Evolutionary conservation across 2,888 invertebrate species (phyloP), one percentile per base, ranked within the genome.

Genomic region (Cryptocheilus praepositus): DNA sequence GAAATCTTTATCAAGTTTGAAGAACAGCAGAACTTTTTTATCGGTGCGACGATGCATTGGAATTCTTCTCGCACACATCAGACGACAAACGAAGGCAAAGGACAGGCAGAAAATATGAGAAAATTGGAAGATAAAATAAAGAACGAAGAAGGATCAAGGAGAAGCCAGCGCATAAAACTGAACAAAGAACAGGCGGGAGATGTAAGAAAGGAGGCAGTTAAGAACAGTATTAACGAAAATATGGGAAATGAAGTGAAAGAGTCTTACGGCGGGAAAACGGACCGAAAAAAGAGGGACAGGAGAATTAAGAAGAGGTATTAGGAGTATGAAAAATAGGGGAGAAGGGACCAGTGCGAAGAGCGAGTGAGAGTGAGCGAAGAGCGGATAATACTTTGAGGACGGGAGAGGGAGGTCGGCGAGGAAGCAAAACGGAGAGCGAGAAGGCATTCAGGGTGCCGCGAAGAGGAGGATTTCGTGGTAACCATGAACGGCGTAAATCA

Each of bases 401-500:
- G 15, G 25, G 22, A 56, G 22, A 58, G 16, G 45, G 18, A 19
- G 4, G 43, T 56, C 3, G 44, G 36, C 25, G 67, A 56, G 65
- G 57, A 44, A 46, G 69, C 56, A 56, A 45, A 28, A 18, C 8
- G 15, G 2, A 22, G 18, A 36, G 51, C 13, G 28, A 49, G 36
- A 49, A 62, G 58, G 67, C 61, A 58, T 61, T 28, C 67, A 54
- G 62, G 70, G 76, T 70, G 70, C 76, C 66, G 56, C 65, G 74
- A 72, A 73, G 72, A 54, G 71, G 67, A 74, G 78, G 74, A 79
- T 78, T 79, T 79, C 79, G 79, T 79, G 77, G 77, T 76, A 83
- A 78, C 81, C 79, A 80, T 79, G 82, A 76, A 84, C 81, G 80
- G 80, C 80, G 83, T 81, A 83, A 84, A 85, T 84, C 82, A 85